phyloP scores from a whole-genome alignment of 2,797 vertebrate genomes.

The Enteromius paludinosus region DNA sequence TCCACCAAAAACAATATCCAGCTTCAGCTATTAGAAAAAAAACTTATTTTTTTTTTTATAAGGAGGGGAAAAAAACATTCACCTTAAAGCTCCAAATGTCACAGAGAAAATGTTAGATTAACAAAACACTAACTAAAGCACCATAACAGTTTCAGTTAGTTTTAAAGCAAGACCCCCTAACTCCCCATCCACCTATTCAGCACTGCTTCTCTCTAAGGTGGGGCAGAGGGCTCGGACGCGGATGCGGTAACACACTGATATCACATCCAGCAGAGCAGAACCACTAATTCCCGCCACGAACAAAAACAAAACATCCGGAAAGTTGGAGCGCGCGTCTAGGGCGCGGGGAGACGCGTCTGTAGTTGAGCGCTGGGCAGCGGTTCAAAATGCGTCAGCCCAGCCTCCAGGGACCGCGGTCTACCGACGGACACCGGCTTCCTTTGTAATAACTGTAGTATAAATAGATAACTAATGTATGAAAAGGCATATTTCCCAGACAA shows the following conservation, averaged over 20 bases:
- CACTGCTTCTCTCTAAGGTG: slow-evolving; percentile 28
- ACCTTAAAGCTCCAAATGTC: not conserved
- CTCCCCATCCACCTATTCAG: not conserved
- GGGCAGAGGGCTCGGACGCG: slow-evolving; percentile 8
- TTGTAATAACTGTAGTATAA: not conserved
- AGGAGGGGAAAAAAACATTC: not conserved
- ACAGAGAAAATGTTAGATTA: not conserved
- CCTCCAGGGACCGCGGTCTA: not conserved
- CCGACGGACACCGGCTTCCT: not conserved
- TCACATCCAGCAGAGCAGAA: not conserved
- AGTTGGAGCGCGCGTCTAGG: slow-evolving; percentile 8
- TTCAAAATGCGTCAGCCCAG: slow-evolving; percentile 17
- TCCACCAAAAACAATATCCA: not conserved
- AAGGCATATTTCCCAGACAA: not conserved
- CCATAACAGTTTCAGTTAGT: not conserved
- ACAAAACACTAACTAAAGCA: not conserved
- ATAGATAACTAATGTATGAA: not conserved
- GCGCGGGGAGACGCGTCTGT: slow-evolving; percentile 10
- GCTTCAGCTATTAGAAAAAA: not conserved
- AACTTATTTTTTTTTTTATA: not conserved
- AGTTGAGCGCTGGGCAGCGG: not conserved
- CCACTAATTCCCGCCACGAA: not conserved
- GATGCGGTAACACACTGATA: slow-evolving; percentile 5
- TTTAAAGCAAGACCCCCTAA: not conserved
- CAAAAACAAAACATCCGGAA: slow-evolving; percentile 39